Percentiles rank a stretch among this genome's conserved stretches.
Evolutionary conservation across 2,797 vertebrate genomes (phyloP).

Genomic region (Sardinella longiceps): DNA sequence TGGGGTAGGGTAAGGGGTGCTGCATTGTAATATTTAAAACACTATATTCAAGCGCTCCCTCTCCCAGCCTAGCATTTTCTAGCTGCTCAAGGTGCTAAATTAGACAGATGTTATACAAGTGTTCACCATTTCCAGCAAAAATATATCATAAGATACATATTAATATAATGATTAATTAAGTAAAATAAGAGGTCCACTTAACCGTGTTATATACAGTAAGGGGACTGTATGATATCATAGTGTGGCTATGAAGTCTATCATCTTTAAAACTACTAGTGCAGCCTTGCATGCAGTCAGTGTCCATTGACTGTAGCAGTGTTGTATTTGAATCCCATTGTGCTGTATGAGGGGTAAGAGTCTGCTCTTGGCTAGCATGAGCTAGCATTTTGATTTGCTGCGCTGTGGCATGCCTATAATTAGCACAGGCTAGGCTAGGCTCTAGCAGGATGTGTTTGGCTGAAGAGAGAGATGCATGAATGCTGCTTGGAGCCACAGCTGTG

Average conservation of each 20-base stretch:
- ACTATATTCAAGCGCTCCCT: background rate
- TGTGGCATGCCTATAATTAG: background rate
- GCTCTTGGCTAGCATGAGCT: background rate
- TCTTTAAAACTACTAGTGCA: background rate
- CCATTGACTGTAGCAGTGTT: background rate
- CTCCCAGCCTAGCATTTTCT: background rate
- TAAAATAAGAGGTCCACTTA: background rate
- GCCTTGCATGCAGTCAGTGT: background rate
- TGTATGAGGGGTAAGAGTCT: background rate
- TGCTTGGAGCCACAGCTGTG: background rate
- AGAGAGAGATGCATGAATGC: background rate
- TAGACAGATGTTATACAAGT: background rate
- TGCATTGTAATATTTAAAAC: background rate
- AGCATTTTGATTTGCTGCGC: background rate
- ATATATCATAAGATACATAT: background rate
- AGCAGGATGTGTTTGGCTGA: background rate
- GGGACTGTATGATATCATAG: background rate
- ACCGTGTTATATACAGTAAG: background rate
- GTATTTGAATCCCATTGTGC: background rate
- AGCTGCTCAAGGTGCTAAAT: background rate
- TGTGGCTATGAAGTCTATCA: background rate
- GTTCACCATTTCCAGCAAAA: background rate
- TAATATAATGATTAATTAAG: too few relatives aligned
- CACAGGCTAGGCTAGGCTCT: too few relatives aligned
- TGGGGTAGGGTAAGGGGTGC: background rate